phyloP scores from a whole-genome alignment of 2,113 vertebrate genomes.

The Amphiprion ocellaris region DNA sequence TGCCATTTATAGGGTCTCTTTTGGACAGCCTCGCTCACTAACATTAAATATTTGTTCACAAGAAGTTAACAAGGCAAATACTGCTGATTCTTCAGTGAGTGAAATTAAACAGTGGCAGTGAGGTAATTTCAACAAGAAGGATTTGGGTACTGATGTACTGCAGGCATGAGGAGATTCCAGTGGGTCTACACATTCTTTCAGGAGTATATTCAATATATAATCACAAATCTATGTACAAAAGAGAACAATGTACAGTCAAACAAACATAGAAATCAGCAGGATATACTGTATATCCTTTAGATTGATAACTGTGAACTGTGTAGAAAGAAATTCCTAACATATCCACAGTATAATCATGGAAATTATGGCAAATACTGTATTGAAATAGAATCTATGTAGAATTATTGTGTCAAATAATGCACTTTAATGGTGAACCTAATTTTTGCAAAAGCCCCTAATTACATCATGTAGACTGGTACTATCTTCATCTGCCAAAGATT shows the following conservation, averaged over 20 bases:
- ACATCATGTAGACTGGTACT: slow-evolving; percentile 58
- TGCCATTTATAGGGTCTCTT: slow-evolving; percentile 57
- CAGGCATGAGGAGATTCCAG: slow-evolving; percentile 28
- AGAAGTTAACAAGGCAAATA: slow-evolving; percentile 24
- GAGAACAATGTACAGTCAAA: slow-evolving; percentile 62
- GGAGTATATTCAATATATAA: slow-evolving; percentile 64
- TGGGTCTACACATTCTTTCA: slow-evolving; percentile 35
- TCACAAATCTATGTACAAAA: slow-evolving; percentile 64
- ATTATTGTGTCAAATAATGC: slow-evolving; percentile 75
- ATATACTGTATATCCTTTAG: slow-evolving; percentile 68
- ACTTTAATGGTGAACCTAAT: slow-evolving; percentile 79
- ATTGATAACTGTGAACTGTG: slow-evolving; percentile 64
- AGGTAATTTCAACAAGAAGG: slow-evolving; percentile 4
- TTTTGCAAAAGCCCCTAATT: slow-evolving; percentile 57
- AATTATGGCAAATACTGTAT: slow-evolving; percentile 53
- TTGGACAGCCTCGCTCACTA: slow-evolving; percentile 33
- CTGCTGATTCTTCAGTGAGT: slow-evolving; percentile 50
- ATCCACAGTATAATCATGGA: slow-evolving; percentile 53
- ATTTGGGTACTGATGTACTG: slow-evolving; percentile 3
- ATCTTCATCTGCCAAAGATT: slow-evolving; percentile 81
- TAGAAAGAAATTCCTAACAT: slow-evolving; percentile 56
- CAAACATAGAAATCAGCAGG: slow-evolving; percentile 51
- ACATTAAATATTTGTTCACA: slow-evolving; percentile 51
- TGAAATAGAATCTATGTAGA: slow-evolving; percentile 69
- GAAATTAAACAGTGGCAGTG: slow-evolving; percentile 31